Percentiles rank a stretch among this genome's conserved stretches.
Conservation (phyloP, 2,888 invertebrate species). For the Pheosia tremula region DNA sequence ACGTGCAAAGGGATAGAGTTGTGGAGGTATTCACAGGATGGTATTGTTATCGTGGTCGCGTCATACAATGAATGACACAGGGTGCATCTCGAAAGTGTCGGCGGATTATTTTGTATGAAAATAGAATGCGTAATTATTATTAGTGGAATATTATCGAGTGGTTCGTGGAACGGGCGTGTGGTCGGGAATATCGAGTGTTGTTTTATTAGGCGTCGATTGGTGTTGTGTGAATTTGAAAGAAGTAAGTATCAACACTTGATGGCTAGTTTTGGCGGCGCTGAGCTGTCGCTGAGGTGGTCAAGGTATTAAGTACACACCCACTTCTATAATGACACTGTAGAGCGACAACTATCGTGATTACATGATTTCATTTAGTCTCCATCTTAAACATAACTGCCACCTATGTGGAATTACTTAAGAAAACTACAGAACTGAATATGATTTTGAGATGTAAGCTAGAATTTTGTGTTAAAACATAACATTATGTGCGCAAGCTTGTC, state of each 20-base stretch:
- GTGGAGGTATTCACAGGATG: slow-evolving; percentile 8
- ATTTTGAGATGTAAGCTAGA: too few relatives aligned
- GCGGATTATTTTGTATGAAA: slow-evolving; percentile 72
- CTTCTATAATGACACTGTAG: background rate
- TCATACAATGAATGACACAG: slow-evolving; percentile 72
- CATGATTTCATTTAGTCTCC: too few relatives aligned
- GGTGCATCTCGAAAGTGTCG: slow-evolving; percentile 73
- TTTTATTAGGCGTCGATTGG: slow-evolving; percentile 57
- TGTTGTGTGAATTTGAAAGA: background rate
- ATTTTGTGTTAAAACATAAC: too few relatives aligned
- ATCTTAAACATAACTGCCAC: too few relatives aligned
- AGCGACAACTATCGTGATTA: too few relatives aligned
- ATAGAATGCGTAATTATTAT: slow-evolving; percentile 76
- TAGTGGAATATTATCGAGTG: slow-evolving; percentile 63
- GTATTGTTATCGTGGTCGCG: slow-evolving; percentile 40
- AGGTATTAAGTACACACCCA: too few relatives aligned
- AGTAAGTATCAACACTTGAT: background rate
- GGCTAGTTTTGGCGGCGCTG: background rate
- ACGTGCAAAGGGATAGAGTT: slow-evolving; percentile 23
- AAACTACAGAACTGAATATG: too few relatives aligned
- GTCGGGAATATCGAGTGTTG: slow-evolving; percentile 45
- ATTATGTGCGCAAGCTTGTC: too few relatives aligned
- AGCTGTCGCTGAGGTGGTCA: background rate
- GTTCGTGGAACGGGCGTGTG: slow-evolving; percentile 65
- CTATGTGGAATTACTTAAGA: too few relatives aligned